Base-by-base conservation (phyloP, 2,888 invertebrate genomes). In the Rhagonycha fulva region DNA sequence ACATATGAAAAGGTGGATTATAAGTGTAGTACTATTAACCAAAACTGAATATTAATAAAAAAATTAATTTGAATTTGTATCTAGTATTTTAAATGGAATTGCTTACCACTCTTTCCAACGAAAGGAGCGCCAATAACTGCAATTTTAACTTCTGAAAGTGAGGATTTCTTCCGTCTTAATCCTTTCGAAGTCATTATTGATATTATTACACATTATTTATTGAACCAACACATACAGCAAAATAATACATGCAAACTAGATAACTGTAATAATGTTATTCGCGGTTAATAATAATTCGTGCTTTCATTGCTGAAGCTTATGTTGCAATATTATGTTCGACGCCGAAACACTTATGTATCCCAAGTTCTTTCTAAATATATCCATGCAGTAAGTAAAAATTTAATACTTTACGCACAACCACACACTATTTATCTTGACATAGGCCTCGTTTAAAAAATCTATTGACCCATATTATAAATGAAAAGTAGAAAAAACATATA, bases 31-130 rank as follows among this genome's bases (percentile, higher is more conserved):
- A n/a, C n/a, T n/a, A 19, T 19, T 19, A 19, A 19, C 7, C n/a
- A 47, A 7, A 47, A 47, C 7, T 32, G 2, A 2, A 32, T 4
- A 32, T 12, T 32, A n/a, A 12, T 12, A 32, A 11, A 4, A 32
- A 32, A 32, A 12, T 4, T 32, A 4, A 47, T 47, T 28, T n/a
- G n/a, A n/a, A n/a, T n/a, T n/a, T n/a, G n/a, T n/a, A n/a, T n/a
- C n/a, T n/a, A n/a, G n/a, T n/a, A n/a, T n/a, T n/a, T n/a, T n/a
- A 70, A 62, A 72, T 14, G 19, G 80, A 79, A 90, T n/a, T 70
- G n/a, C 92, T 89, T 91, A 97, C 97, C 97, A 88, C 96, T 97
- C 90, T 97, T 97, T 78, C 97, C 97, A 80, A 97, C 97, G 80
- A 94, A 94, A 14, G 96, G 95, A 75, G 95, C 95, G 74, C 97